phyloP scores from a whole-genome alignment of 2,888 invertebrate genomes.

The Scaptomyza tumidula region DNA sequence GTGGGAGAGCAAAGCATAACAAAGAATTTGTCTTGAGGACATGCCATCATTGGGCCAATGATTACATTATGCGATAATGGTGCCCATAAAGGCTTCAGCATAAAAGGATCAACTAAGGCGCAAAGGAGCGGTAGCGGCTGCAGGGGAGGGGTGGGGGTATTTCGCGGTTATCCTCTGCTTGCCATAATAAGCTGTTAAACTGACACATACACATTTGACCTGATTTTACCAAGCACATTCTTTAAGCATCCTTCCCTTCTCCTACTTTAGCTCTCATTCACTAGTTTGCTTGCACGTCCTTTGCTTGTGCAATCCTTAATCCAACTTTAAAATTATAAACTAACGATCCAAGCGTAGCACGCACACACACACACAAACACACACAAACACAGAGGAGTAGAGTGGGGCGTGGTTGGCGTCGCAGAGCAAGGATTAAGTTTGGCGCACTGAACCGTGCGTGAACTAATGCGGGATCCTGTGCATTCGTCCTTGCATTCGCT shows the following conservation, averaged over 20 bases:
- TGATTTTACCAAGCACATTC: constrained; percentile 72
- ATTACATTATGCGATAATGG: constrained; percentile 81
- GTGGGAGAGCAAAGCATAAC: constrained; percentile 44
- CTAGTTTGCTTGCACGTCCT: constrained; percentile 27
- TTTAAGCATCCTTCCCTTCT: constrained; percentile 41
- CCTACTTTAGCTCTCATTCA: neutral
- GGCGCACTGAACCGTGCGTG: constrained; percentile 76
- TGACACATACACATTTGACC: constrained; percentile 79
- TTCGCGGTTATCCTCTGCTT: constrained; percentile 44
- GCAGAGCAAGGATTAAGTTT: constrained; percentile 76
- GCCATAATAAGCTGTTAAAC: constrained; percentile 80
- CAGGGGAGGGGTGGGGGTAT: neutral
- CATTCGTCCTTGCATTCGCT: constrained; percentile 75
- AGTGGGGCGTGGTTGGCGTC: constrained; percentile 40
- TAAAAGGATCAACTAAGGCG: constrained; percentile 35
- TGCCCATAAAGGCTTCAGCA: constrained; percentile 71
- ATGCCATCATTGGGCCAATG: constrained; percentile 79
- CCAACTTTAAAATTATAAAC: constrained; percentile 81
- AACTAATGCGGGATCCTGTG: constrained; percentile 76
- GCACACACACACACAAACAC: constrained; percentile 30
- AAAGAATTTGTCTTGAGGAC: constrained; percentile 80
- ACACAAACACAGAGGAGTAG: neutral
- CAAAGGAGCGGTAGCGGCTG: neutral
- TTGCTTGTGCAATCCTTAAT: constrained; percentile 62
- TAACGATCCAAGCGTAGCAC: constrained; percentile 71